These are phyloP conservation scores for Hippocampus mohnikei DNA, from an alignment of 2,113 vertebrate species.

Conservation along the genomic window DNA sequence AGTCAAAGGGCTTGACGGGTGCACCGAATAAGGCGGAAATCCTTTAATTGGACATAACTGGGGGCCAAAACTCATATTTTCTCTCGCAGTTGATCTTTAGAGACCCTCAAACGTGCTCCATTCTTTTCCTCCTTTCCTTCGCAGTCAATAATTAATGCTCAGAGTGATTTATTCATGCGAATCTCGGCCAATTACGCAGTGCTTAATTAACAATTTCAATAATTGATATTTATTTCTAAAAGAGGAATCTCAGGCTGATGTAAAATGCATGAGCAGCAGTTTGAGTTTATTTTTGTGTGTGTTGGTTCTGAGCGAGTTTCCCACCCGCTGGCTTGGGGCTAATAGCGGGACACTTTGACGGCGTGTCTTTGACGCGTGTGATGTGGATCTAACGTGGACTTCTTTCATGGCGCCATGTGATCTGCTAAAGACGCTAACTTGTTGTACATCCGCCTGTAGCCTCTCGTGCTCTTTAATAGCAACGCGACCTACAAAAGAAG, in stretches of 20 bases:
- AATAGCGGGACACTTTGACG: constrained; percentile 77
- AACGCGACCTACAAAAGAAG: constrained; percentile 59
- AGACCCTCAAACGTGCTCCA: constrained; percentile 61
- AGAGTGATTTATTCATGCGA: constrained; percentile 75
- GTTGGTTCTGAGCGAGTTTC: constrained; percentile 68
- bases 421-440: constrained; percentile 70
- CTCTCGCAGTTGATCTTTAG: constrained; percentile 72
- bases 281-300: constrained; percentile 45
- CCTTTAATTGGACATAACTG: constrained; percentile 77
- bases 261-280: constrained; percentile 74
- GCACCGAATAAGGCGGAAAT: constrained; percentile 57
- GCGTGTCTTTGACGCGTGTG: constrained; percentile 71
- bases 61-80: constrained; percentile 75
- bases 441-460: constrained; percentile 60
- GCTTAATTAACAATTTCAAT: constrained; percentile 79
- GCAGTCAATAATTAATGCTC: constrained; percentile 75
- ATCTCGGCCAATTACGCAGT: constrained; percentile 71
- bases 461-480: constrained; percentile 64
- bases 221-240: constrained; percentile 80
- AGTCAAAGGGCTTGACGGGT: constrained; percentile 52
- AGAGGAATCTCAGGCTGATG: constrained; percentile 67
- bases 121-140: constrained; percentile 37
- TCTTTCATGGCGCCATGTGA: constrained; percentile 74
- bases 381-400: constrained; percentile 70
- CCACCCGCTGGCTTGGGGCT: constrained; percentile 52